Evolutionary conservation across 2,797 vertebrate genomes (phyloP), one percentile per base, ranked within the genome.

Genomic region (Crenuchus spilurus): DNA sequence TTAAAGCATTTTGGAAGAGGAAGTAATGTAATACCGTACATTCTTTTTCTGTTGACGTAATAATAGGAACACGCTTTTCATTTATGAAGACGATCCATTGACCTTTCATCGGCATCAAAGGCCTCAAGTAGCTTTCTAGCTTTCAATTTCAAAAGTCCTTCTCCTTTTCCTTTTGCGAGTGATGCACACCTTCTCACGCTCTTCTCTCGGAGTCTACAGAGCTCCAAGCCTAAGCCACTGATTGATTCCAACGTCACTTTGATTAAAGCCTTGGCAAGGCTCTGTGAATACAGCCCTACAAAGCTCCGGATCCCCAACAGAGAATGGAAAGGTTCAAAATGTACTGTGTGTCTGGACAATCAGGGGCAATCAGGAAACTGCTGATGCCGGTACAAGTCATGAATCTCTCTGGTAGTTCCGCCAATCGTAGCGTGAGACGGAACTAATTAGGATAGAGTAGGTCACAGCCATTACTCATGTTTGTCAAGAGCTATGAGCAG

Each of bases 381-480:
- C 86, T 88, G 88, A 92, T 87, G 85, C 84, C 68, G 75, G 76
- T 74, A 70, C 82, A 85, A 79, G 74, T 60, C 3, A 85, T 89
- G 81, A 84, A 90, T 87, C 86, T 83, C 75, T 54, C 66, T 67
- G 71, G 28, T 4, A 82, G 81, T 83, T 84, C 78, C 82, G 80
- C 86, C 87, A 85, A 88, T 89, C 84, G 80, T 26, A 9, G 75
- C 48, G 30, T 69, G 75, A 78, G 78, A 86, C 77, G 73, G 80
- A 90, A 83, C 82, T 88, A 91, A 90, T 89, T 87, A 87, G 78
- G 78, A 76, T 80, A 60, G 74, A 77, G 82, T 86, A 82, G 79
- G 78, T 84, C 83, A 84, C 79, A 86, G 79, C 81, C 82, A 82
- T 87, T 84, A 87, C 77, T 85, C 67, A 72, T 24, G 42, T 87